Percentiles rank a stretch among this genome's conserved stretches.
Conservation (phyloP, 2,113 vertebrate species). For the Varanus salvator region DNA sequence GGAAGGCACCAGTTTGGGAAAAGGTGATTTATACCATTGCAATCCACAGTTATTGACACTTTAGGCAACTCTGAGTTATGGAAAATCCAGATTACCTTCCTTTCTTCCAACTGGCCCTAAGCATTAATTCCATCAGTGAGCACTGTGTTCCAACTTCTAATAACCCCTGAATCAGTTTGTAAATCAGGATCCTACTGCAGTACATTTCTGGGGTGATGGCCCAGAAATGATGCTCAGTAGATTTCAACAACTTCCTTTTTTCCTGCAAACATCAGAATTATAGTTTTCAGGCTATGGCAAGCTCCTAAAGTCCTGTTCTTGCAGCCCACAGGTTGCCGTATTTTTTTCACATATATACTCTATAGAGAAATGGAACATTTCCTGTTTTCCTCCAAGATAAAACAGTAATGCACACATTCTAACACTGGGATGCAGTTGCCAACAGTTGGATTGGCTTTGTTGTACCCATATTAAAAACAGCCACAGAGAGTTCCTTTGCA, state of each 20-base stretch:
- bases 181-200: conserved; percentile 12
- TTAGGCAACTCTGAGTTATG: neutral
- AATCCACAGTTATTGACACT: rapidly evolving
- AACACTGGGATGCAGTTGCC: conserved; percentile 48
- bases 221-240: neutral
- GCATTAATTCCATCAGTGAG: conserved; percentile 33
- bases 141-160: conserved; percentile 22
- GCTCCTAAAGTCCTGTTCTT: conserved; percentile 44
- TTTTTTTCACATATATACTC: conserved; percentile 51
- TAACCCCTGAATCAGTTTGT: neutral
- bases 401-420: neutral
- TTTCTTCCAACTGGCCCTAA: conserved; percentile 5
- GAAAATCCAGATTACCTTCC: neutral
- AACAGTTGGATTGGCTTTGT: conserved; percentile 54
- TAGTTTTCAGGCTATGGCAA: conserved; percentile 29
- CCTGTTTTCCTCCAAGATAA: conserved; percentile 39
- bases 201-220: neutral
- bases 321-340: conserved; percentile 41
- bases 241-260: conserved; percentile 35
- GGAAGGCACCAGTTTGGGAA: no score
- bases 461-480: conserved; percentile 66
- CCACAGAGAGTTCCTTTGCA: conserved; percentile 53
- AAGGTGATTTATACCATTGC: neutral
- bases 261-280: neutral
- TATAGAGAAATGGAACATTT: conserved; percentile 19